Conservation (phyloP, 2,797 vertebrate genomes). For the Lacerta bilineata region DNA sequence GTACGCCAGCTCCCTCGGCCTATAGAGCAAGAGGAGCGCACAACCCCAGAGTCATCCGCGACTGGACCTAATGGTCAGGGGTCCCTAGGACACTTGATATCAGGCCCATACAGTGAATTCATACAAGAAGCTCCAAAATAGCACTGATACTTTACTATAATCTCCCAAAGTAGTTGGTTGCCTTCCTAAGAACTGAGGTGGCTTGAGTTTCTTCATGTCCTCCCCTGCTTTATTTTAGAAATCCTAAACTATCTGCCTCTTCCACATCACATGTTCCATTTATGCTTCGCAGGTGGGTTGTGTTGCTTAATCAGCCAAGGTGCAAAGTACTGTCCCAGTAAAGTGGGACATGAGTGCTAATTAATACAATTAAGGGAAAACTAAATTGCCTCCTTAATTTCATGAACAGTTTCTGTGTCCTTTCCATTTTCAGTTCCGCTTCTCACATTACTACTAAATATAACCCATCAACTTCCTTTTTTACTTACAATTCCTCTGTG, state of each 20-base stretch:
- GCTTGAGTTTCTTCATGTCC: background rate
- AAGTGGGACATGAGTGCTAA: background rate
- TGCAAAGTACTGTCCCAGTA: background rate
- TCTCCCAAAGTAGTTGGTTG: background rate
- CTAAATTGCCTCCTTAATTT: conserved; percentile 8
- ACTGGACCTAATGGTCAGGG: too few relatives aligned
- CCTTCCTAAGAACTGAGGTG: too few relatives aligned
- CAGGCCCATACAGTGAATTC: background rate
- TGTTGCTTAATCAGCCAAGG: background rate
- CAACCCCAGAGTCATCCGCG: too few relatives aligned
- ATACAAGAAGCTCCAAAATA: background rate
- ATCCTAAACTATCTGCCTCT: background rate
- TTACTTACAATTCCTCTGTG: background rate
- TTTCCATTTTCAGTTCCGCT: background rate
- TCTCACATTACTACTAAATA: conserved; percentile 1
- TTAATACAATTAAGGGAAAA: conserved; percentile 11
- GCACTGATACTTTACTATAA: background rate
- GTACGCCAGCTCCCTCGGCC: too few relatives aligned
- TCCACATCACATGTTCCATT: background rate
- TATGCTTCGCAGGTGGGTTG: conserved; percentile 1
- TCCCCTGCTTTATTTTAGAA: background rate
- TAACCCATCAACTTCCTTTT: conserved; percentile 8
- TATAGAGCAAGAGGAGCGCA: too few relatives aligned
- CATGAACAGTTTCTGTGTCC: conserved; percentile 10
- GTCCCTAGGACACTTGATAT: too few relatives aligned